Conservation (phyloP, 2,888 invertebrate genomes). For the Drosophila subsilvestris region DNA sequence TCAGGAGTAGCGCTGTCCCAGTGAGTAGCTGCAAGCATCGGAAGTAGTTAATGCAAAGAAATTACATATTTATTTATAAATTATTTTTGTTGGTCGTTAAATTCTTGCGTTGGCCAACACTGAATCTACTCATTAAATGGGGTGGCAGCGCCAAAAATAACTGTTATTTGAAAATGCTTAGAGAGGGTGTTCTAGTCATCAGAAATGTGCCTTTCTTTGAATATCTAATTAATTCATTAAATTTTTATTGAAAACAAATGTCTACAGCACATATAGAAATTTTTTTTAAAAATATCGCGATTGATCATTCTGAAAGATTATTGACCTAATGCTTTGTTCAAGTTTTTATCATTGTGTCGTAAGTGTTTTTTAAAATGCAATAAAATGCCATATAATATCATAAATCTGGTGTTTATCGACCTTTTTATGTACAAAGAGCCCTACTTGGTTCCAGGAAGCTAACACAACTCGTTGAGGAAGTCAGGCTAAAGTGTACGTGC, state of each 20-base stretch:
- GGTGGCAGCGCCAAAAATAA: not conserved
- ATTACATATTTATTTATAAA: not conserved
- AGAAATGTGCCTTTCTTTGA: too few species aligned
- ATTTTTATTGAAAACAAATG: too few species aligned
- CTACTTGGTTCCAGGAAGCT: too few species aligned
- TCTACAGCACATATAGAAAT: not conserved
- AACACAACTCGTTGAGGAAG: not conserved
- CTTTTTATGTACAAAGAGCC: too few species aligned
- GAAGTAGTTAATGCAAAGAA: not conserved
- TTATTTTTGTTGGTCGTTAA: not conserved
- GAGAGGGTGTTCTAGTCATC: not conserved
- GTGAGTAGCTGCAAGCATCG: slow-evolving; percentile 58
- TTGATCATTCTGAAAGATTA: not conserved
- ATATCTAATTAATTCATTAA: too few species aligned
- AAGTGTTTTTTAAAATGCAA: too few species aligned
- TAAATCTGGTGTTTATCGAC: too few species aligned
- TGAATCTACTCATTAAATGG: not conserved
- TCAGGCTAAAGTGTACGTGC: not conserved
- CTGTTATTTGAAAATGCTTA: not conserved
- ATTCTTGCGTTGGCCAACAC: not conserved
- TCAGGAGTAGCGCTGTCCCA: slow-evolving; percentile 25
- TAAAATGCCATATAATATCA: too few species aligned
- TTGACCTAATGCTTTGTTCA: not conserved
- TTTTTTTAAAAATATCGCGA: not conserved
- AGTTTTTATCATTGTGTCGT: not conserved